Evolutionary conservation across 2,113 vertebrate species (phyloP).

Genomic region (Microtus montanus): DNA sequence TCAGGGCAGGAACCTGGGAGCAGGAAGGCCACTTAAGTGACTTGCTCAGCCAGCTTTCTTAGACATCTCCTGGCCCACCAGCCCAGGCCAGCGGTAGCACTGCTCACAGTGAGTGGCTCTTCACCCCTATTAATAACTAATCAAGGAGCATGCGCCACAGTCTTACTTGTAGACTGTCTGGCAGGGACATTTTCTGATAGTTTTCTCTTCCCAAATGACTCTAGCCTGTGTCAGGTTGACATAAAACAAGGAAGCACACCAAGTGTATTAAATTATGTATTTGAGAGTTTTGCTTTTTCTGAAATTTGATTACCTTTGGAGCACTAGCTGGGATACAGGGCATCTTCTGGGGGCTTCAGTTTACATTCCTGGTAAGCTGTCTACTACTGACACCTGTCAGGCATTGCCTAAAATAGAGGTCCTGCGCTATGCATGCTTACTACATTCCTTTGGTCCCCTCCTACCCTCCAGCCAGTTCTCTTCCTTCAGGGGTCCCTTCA

Average conservation of each 20-base stretch:
- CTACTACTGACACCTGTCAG: background rate
- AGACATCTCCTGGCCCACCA: background rate
- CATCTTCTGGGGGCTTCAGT: background rate
- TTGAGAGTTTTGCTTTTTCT: slow-evolving; percentile 19
- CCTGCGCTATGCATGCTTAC: background rate
- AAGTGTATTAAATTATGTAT: background rate
- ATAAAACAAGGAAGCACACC: background rate
- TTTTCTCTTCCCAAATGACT: background rate
- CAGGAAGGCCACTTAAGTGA: background rate
- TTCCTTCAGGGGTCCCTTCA: background rate
- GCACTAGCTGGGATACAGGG: background rate
- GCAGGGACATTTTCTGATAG: background rate
- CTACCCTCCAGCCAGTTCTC: background rate
- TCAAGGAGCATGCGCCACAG: background rate
- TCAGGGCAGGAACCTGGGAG: background rate
- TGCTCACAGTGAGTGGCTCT: background rate
- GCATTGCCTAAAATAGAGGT: background rate
- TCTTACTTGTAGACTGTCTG: background rate
- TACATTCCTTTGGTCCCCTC: background rate
- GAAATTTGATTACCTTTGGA: background rate
- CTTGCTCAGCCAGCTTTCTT: background rate
- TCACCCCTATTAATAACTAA: background rate
- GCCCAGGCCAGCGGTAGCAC: background rate
- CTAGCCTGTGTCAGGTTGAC: background rate
- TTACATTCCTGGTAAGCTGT: background rate